Conservation (phyloP, 2,888 invertebrate genomes). For the Cerastis rubricosa region DNA sequence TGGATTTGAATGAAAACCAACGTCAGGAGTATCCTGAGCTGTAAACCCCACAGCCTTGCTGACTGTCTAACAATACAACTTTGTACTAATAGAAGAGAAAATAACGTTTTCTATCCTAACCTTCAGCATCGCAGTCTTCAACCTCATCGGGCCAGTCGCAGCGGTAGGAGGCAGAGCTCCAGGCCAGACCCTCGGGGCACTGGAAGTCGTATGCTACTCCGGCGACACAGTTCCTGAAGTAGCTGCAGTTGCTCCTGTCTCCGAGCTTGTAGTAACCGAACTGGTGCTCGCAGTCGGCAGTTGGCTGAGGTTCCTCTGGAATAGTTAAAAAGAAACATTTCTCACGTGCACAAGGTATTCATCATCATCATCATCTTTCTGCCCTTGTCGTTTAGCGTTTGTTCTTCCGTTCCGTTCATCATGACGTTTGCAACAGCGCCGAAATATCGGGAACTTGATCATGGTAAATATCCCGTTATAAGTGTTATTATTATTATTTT, state of each 20-base stretch:
- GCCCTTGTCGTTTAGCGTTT: not conserved
- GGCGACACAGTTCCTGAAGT: conserved; percentile 95
- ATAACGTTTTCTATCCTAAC: conserved; percentile 80
- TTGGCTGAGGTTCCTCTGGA: conserved; percentile 93
- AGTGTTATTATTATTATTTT: too few species aligned
- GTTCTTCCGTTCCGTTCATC: too few species aligned
- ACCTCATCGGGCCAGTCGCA: conserved; percentile 98
- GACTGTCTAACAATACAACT: not conserved
- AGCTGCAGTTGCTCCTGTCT: conserved; percentile 92
- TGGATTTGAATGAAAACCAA: not conserved
- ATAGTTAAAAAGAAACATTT: conserved; percentile 16
- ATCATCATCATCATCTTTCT: not conserved
- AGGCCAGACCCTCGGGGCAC: conserved; percentile 96
- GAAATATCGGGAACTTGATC: too few species aligned
- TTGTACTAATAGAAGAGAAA: not conserved
- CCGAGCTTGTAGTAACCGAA: conserved; percentile 95
- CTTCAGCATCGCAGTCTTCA: conserved; percentile 94
- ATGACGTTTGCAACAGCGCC: too few species aligned
- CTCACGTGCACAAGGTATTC: not conserved
- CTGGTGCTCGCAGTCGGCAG: conserved; percentile 95
- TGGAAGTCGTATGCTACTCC: conserved; percentile 94
- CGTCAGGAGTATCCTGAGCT: not conserved
- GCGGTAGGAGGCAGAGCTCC: conserved; percentile 93
- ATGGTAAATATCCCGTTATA: too few species aligned
- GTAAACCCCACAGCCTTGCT: not conserved